These are phyloP conservation scores for Poliocrania exsul DNA, from an alignment of 2,797 vertebrate species.

Conservation along the genomic window DNA sequence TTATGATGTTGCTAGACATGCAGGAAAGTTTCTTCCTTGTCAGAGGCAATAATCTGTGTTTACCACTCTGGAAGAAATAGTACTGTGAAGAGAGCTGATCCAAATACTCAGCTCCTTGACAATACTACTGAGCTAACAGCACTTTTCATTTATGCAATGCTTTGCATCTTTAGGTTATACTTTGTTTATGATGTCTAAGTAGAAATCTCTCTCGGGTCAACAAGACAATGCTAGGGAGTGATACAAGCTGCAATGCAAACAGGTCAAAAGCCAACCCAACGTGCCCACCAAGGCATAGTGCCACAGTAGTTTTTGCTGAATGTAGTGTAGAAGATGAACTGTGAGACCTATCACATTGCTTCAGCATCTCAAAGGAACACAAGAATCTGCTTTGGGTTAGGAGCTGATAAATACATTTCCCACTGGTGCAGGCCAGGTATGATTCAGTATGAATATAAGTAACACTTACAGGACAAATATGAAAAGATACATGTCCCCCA, in stretches of 20 bases:
- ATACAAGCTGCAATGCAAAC: background rate
- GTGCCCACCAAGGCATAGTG: background rate
- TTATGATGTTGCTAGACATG: background rate
- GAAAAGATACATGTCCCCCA: fast-evolving
- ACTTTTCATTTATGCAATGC: background rate
- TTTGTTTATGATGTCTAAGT: background rate
- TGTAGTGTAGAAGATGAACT: background rate
- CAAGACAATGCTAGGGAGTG: background rate
- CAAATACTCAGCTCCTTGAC: background rate
- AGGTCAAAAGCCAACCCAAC: background rate
- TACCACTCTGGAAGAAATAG: background rate
- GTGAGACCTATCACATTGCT: background rate
- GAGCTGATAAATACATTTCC: background rate
- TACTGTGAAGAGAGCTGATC: background rate
- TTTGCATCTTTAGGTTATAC: background rate
- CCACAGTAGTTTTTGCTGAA: background rate
- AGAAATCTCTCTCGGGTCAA: background rate
- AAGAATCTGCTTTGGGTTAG: background rate
- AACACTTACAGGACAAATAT: background rate
- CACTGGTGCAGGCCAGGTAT: background rate
- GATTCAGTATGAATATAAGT: background rate
- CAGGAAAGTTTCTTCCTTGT: background rate
- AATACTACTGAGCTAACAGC: background rate
- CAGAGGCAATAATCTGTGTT: background rate
- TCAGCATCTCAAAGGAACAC: background rate